Conservation (phyloP, 2,888 invertebrate genomes). For the Chironomus tentans region DNA sequence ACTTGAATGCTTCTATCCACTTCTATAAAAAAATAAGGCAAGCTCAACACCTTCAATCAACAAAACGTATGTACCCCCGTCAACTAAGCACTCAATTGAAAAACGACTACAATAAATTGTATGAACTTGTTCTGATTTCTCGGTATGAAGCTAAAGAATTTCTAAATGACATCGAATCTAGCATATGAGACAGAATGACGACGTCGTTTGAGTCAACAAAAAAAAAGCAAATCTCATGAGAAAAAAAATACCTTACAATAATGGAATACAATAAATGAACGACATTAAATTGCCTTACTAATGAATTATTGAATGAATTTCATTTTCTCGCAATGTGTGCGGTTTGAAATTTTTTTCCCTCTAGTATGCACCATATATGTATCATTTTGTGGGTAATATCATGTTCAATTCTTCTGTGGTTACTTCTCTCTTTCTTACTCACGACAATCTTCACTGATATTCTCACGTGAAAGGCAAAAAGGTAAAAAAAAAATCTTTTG, state of each 20-base stretch:
- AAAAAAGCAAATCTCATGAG: not conserved
- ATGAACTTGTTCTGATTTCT: no score
- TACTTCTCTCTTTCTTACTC: not conserved
- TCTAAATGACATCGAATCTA: no score
- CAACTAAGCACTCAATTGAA: no score
- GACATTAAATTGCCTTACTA: not conserved
- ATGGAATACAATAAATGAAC: not conserved
- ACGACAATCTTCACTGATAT: not conserved
- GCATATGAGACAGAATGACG: not conserved
- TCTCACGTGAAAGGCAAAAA: not conserved
- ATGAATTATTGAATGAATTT: not conserved
- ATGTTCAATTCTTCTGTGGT: not conserved
- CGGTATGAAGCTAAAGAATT: no score
- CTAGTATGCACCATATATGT: not conserved
- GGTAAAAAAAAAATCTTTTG: not conserved
- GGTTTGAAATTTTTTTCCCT: not conserved
- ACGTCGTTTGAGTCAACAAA: not conserved
- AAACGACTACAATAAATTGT: no score
- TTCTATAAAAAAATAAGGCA: no score
- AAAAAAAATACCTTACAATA: not conserved
- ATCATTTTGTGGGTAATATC: not conserved
- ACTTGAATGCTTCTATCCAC: no score
- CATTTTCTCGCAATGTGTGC: not conserved
- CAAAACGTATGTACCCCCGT: no score
- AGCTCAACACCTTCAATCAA: no score